Base-by-base conservation (phyloP, 2,888 invertebrate genomes). In the Amphipoea lucens region DNA sequence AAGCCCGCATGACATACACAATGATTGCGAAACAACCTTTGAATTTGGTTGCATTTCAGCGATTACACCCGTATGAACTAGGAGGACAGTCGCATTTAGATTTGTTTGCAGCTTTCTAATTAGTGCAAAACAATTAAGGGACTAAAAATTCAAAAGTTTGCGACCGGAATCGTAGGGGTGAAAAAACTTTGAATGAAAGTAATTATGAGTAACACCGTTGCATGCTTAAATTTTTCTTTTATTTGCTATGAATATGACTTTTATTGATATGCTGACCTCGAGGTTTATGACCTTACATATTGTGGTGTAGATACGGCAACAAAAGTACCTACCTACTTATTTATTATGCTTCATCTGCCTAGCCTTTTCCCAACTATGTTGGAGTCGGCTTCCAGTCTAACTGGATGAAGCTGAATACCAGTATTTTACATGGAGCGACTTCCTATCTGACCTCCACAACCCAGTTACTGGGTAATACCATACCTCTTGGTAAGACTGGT, bases 11-110 rank as follows among this genome's bases (percentile, higher is more conserved):
- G 4, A n/a, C 51, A 51, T 11, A 23, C 5, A 76, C 36, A 62
- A 54, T 62, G 40, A 40, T 62, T 77, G 40, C 54, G 20, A 11
- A 72, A 29, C 6, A 14, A 20, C 11, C n/a, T 60, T 65, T 65
- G 9, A 65, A 57, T 82, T 63, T 14, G 14, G 42, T 45, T 83
- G 29, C 54, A 77, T 40, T 62, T 76, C 4, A 36, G n/a, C 5
- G 45, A 68, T 83, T 48, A 83, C 36, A 69, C 51, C 84, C 68
- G 42, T 79, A 84, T 79, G 48, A 51, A 73, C 17, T 36, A 20
- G 6, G 36, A 57, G 14, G 23, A 17, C 45, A 54, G 20, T 11
- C 42, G 69, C 29, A 42, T 73, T 79, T 74, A 54, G n/a, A 81
- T 71, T 76, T 66, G n/a, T 66, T 70, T 23, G 4, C 7, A 79